A percentile compares a stretch with the other conserved stretches of the same genome.
phyloP scores from a whole-genome alignment of 2,888 invertebrate species.

The Xestia rhomboidea region DNA sequence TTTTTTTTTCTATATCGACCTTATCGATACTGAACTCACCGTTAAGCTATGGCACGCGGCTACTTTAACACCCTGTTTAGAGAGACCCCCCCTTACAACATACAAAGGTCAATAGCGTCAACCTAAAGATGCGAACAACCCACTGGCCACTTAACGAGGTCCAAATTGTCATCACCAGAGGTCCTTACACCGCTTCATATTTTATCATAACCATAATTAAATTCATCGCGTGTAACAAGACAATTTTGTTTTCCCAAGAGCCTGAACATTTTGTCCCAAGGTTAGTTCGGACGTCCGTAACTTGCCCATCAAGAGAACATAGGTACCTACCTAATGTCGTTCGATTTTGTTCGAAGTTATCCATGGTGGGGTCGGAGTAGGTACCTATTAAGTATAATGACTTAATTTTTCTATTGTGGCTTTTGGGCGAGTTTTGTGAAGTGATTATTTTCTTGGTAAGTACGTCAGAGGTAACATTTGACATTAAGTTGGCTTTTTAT shows the following conservation, averaged over 20 bases:
- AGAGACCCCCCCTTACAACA: background rate
- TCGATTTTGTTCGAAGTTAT: constrained; percentile 52
- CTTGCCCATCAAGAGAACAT: constrained; percentile 34
- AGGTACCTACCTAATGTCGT: no score
- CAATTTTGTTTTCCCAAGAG: constrained; percentile 55
- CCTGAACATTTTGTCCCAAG: constrained; percentile 49
- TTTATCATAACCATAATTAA: constrained; percentile 54
- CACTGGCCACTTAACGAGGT: constrained; percentile 24
- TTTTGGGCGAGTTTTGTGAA: constrained; percentile 23
- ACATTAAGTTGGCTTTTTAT: background rate
- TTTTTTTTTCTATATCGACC: no score
- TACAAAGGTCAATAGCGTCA: constrained; percentile 28
- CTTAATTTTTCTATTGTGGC: constrained; percentile 21
- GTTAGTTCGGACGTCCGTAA: constrained; percentile 43
- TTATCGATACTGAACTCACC: no score
- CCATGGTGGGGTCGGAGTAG: constrained; percentile 30
- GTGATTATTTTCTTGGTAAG: constrained; percentile 13
- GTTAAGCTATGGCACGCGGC: no score
- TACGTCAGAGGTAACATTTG: background rate
- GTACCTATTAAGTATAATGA: no score
- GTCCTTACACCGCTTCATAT: constrained; percentile 47
- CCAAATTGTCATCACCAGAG: constrained; percentile 48
- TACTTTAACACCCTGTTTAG: no score
- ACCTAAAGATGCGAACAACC: constrained; percentile 27
- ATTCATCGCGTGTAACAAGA: constrained; percentile 58